A percentile compares a stretch with the other conserved stretches of the same genome.
These are phyloP conservation scores for Myiozetetes cayanensis DNA, from an alignment of 2,113 vertebrate species.

Conservation along the genomic window DNA sequence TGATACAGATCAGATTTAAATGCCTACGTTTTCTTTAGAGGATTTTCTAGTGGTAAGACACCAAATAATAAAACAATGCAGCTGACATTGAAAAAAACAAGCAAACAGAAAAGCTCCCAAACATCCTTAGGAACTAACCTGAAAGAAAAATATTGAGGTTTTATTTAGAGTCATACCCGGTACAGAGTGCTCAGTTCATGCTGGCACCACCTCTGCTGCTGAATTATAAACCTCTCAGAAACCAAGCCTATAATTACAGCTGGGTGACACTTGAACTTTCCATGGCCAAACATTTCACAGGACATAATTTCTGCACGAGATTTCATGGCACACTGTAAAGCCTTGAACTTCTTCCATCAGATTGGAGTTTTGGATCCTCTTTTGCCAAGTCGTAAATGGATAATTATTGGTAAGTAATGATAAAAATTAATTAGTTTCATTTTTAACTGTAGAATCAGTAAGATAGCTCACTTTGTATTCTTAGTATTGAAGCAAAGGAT, in stretches of 20 bases:
- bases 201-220: neutral
- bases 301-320: conserved; percentile 13
- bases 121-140: neutral
- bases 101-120: neutral
- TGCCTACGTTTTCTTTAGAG: neutral
- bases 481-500: neutral
- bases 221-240: conserved; percentile 60
- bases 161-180: neutral
- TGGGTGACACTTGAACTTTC: conserved; percentile 50
- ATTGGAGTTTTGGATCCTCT: neutral
- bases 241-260: conserved; percentile 44
- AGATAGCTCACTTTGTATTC: neutral
- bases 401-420: conserved; percentile 2
- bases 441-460: neutral
- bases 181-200: neutral
- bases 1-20: neutral
- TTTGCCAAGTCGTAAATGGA: neutral
- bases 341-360: neutral
- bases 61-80: neutral
- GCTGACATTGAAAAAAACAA: neutral
- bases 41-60: neutral
- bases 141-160: neutral
- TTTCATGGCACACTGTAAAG: neutral
- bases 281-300: conserved; percentile 21
- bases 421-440: neutral